Base-by-base conservation (phyloP, 2,113 vertebrate genomes). In the Protobothrops mucrosquamatus region DNA sequence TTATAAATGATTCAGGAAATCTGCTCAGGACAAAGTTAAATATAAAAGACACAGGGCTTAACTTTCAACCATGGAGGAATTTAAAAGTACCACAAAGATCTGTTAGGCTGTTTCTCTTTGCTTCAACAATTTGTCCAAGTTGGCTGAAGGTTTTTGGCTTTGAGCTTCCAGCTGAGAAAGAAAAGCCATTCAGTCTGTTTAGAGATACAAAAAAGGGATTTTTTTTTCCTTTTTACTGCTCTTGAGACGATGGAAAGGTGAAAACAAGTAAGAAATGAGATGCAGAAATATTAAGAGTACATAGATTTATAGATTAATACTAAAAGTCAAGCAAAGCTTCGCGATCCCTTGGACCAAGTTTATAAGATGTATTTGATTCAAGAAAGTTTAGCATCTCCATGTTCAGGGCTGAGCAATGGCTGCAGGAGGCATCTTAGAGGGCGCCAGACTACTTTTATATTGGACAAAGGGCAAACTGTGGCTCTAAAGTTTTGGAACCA, bases 251-350 rank as follows among this genome's bases (percentile, higher is more conserved):
- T 88, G 92, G 56, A 81, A 59, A 91, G 85, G 94, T 93, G 90
- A 92, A 93, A 96, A 95, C 93, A 93, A 94, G 94, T 94, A 18
- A 92, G 34, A 93, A 95, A 94, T 93, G 93, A 92, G 94, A 94
- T 94, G 92, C 95, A 95, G 94, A 95, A 95, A 95, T 95, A 94
- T 89, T 89, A 94, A 91, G 94, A n/a, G 29, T 52, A 48, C 51
- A 85, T 89, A 90, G 43, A 51, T 91, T 61, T 93, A 54, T 94
- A 81, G 94, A 94, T 85, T 39, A 89, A 64, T 55, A 51, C 93
- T 88, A 93, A 93, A 94, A 24, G 52, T 24, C 92, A 93, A 91
- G 54, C 55, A 22, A 14, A 57, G n/a, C 48, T 34, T 85, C 87
- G 48, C n/a, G 29, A 54, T 90, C 88, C 23, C 61, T 93, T 90